A percentile compares a stretch with the other conserved stretches of the same genome.
These are phyloP conservation scores for Porites divaricata DNA, from an alignment of 92 coral and sea anemone genomes.

Conservation along the genomic window DNA sequence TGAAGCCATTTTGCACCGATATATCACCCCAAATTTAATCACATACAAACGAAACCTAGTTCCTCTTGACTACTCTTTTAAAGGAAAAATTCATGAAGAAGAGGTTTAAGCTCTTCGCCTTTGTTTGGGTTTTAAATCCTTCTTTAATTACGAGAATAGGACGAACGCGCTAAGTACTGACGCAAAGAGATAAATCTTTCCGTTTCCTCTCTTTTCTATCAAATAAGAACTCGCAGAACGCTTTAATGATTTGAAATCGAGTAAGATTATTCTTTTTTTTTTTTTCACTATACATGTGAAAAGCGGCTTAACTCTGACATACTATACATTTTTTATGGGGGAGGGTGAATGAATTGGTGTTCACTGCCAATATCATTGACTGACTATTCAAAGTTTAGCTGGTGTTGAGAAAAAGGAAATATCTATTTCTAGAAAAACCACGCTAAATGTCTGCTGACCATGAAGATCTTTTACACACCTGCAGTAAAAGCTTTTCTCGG, in stretches of 20 bases:
- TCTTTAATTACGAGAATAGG: conserved; percentile 30
- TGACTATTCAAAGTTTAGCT: background rate
- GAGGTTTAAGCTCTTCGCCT: background rate
- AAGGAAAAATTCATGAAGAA: background rate
- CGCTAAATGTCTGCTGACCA: background rate
- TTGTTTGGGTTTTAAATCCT: conserved; percentile 41
- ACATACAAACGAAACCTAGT: background rate
- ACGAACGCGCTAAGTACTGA: conserved; percentile 31
- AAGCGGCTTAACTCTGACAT: conserved; percentile 11
- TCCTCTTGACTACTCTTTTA: background rate
- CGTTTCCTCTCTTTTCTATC: conserved; percentile 47
- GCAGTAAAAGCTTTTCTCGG: background rate
- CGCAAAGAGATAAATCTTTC: conserved; percentile 48
- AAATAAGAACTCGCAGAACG: conserved; percentile 41
- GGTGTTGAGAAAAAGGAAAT: background rate
- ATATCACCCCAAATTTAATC: background rate
- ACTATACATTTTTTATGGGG: background rate
- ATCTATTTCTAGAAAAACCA: background rate
- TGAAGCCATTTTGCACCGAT: background rate
- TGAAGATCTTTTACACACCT: background rate
- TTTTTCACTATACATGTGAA: background rate
- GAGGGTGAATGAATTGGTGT: background rate
- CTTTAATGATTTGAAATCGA: conserved; percentile 45
- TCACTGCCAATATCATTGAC: background rate
- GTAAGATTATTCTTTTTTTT: conserved; percentile 24